Percentiles rank a stretch among this genome's conserved stretches.
These are phyloP conservation scores for Camponotus fellah DNA, from an alignment of 2,888 invertebrate genomes.

Conservation along the genomic window DNA sequence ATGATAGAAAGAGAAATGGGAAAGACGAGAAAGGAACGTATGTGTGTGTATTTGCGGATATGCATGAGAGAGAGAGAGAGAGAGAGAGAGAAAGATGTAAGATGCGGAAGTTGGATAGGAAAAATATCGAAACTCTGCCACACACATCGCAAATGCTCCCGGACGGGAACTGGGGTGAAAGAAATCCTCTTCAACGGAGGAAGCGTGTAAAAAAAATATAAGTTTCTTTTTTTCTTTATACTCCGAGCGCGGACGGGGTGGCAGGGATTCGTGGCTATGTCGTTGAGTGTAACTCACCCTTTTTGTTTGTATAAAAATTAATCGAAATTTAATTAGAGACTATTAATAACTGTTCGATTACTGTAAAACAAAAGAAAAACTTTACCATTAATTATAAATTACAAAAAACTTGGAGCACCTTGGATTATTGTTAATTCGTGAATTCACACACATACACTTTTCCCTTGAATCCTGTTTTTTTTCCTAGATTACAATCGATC, in stretches of 20 bases:
- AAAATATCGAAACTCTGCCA: slow-evolving; percentile 77
- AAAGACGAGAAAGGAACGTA: background rate
- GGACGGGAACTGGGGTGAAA: slow-evolving; percentile 58
- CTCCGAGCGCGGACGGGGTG: slow-evolving; percentile 73
- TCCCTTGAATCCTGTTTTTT: background rate
- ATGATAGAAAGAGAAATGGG: background rate
- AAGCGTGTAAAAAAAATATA: slow-evolving; percentile 50
- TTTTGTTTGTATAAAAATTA: slow-evolving; percentile 84
- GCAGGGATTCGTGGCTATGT: slow-evolving; percentile 80
- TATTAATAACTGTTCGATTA: slow-evolving; percentile 85
- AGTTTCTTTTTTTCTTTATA: slow-evolving; percentile 66
- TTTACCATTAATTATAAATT: slow-evolving; percentile 85
- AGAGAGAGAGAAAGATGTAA: slow-evolving; percentile 8
- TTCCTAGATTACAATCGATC: background rate
- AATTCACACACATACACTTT: background rate
- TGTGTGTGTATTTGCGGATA: slow-evolving; percentile 5
- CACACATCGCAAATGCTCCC: slow-evolving; percentile 64
- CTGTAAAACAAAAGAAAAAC: slow-evolving; percentile 82
- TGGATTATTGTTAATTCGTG: slow-evolving; percentile 15
- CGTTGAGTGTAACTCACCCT: slow-evolving; percentile 83
- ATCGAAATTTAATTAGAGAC: slow-evolving; percentile 84
- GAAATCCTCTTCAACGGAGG: slow-evolving; percentile 34
- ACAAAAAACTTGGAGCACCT: slow-evolving; percentile 77
- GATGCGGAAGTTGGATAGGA: slow-evolving; percentile 44
- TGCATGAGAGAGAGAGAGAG: slow-evolving; percentile 1